Evolutionary conservation across 2,888 invertebrate species (phyloP), one percentile per base, ranked within the genome.

Genomic region (Malthinus flaveolus): DNA sequence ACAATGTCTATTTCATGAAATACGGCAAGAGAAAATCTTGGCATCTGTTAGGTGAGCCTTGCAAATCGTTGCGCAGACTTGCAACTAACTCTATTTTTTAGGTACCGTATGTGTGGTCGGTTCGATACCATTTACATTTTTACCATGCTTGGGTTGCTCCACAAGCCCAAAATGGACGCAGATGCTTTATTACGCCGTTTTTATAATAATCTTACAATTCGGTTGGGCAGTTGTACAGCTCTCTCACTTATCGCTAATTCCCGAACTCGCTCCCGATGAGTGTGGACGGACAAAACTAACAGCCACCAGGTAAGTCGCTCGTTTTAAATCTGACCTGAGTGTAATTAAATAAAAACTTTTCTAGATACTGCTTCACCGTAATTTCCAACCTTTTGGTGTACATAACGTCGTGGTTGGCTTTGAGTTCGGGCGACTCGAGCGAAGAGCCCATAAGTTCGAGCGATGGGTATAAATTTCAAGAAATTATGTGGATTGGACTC

Each of bases 171-270:
- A 85, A 68, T 86, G 85, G 84, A 87, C 89, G 12, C 85, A 89
- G 77, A 79, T 92, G 74, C 81, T 87, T 68, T 92, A 92, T 75
- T 91, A 87, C 76, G 83, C 86, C 13, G 83, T 88, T 47, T 91
- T 92, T 73, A 89, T 91, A 49, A 78, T 87, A 46, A 87, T 95
- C 72, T 93, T 93, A 75, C 95, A 95, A 83, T 91, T 95, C 79
- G 95, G 95, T n/a, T 95, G 95, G 95, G 95, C 95, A 3, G 81
- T 91, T 1, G 90, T 91, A 0, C 95, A 95, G 80, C 93, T 96
- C 70, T 93, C 94, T 12, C 95, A 96, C 75, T 82, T 96, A 60
- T 90, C 95, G n/a, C 81, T 95, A 45, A 94, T 95, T 69, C 93
- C 95, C 0, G 90, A 91, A 72, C 77, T 93, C 36, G 87, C 91